Conservation (phyloP, 2,113 vertebrate species). For the Strix aluco region DNA sequence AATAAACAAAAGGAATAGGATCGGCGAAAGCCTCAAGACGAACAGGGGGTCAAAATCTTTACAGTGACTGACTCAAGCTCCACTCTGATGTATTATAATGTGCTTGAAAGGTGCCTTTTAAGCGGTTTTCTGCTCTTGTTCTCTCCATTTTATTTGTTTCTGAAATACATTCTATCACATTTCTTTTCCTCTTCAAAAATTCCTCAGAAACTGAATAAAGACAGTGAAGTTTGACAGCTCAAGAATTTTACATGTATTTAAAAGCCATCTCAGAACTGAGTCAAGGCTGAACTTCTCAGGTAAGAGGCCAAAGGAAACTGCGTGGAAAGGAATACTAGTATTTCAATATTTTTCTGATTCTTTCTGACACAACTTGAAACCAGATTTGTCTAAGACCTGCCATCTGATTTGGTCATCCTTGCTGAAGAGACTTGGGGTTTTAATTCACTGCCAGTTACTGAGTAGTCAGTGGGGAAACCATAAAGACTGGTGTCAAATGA, state of each 20-base stretch:
- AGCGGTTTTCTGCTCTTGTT: neutral
- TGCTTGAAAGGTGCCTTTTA: neutral
- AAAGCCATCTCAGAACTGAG: neutral
- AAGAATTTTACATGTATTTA: rapidly evolving
- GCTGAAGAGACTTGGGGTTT: neutral
- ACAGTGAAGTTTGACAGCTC: neutral
- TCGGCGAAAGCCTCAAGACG: neutral
- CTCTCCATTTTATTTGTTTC: neutral
- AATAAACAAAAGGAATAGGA: neutral
- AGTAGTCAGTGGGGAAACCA: neutral
- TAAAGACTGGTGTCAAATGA: too few species aligned
- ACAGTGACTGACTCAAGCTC: neutral
- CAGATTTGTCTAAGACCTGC: neutral
- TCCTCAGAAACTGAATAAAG: neutral
- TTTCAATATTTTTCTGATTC: neutral
- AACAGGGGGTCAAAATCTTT: neutral
- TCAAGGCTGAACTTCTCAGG: neutral
- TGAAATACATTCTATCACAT: neutral
- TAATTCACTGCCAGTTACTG: neutral
- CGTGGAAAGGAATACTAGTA: neutral
- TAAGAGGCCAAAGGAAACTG: neutral
- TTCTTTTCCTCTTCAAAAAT: neutral
- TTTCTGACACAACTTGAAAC: neutral
- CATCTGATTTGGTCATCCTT: neutral
- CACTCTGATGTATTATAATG: neutral